Evolutionary conservation across 2,888 invertebrate species (phyloP), one percentile per base, ranked within the genome.

Genomic region (Fragum sueziense): DNA sequence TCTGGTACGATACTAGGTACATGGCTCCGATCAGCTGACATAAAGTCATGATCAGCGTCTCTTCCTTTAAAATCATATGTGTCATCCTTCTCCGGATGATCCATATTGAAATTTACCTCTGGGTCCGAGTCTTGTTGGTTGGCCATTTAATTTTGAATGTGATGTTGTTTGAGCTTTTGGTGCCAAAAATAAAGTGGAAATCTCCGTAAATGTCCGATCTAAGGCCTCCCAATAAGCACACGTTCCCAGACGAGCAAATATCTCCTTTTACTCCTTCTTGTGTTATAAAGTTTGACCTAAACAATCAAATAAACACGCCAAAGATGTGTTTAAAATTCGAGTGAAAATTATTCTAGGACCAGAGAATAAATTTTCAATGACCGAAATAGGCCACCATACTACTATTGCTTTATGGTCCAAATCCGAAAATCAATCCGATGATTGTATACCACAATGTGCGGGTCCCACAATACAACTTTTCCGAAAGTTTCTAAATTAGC

Each of bases 1-100:
- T 80, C 75, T 20, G 79, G 79, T 62, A 68, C 72, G 25, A 76
- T 41, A 37, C 70, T 31, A n/a, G 17, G 47, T 20, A 47, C 47
- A 4, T 47, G 20, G 47, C n/a, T 2, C n/a, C 47, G 14, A 2
- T 14, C 34, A 9, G 11, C 3, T 61, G 59, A n/a, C 34, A n/a
- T 61, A 22, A 59, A 33, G 51, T 3, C 22, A 6, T 31, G 61
- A 34, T 68, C 68, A 22, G 59, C 59, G 20, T 7, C 37, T 7
- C 33, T 31, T 0, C 0, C 62, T 31, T n/a, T n/a, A n/a, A 34
- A n/a, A n/a, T 65, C 33, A 9, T 33, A 62, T 1, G 62, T 61
- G 33, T 70, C 75, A 9, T 34, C 61, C 9, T 11, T 25, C 4
- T 41, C 61, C 27, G 61, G 69, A 33, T 75, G 41, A 70, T 75